phyloP scores from a whole-genome alignment of 2,888 invertebrate species.

The Aleiodes testaceus region DNA sequence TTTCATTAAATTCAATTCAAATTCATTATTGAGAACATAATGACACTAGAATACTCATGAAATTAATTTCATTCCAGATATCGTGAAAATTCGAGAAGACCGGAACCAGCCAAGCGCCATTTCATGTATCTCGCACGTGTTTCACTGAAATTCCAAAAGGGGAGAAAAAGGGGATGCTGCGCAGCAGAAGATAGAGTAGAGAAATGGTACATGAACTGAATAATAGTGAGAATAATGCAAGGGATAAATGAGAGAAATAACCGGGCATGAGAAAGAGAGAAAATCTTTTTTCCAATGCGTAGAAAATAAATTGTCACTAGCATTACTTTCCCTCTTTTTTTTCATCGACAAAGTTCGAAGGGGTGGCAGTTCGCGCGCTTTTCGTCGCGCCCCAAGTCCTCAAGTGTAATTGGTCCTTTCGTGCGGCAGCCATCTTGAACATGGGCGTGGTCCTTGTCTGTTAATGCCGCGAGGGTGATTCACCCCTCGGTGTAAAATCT shows the following conservation, averaged over 20 bases:
- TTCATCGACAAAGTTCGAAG: constrained; percentile 39
- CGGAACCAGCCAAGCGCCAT: constrained; percentile 46
- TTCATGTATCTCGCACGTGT: constrained; percentile 48
- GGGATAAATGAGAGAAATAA: constrained; percentile 10
- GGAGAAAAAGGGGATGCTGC: background rate
- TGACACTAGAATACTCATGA: no score
- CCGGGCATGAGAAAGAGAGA: constrained; percentile 39
- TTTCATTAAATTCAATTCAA: no score
- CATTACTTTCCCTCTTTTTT: constrained; percentile 15
- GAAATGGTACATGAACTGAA: background rate
- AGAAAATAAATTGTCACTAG: constrained; percentile 41
- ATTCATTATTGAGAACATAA: no score
- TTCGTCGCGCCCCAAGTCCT: constrained; percentile 59
- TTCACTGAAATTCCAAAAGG: constrained; percentile 40
- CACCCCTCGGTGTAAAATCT: constrained; percentile 63
- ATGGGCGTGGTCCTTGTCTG: constrained; percentile 64
- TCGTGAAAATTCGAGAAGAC: constrained; percentile 33
- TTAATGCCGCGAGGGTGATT: constrained; percentile 65
- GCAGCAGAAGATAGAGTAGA: background rate
- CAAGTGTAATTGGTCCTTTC: constrained; percentile 64
- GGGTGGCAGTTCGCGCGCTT: constrained; percentile 59
- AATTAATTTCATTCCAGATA: background rate
- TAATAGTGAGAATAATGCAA: constrained; percentile 4
- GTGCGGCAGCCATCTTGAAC: constrained; percentile 65
- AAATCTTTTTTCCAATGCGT: constrained; percentile 52